These are phyloP conservation scores for Clarias laeviceps DNA, from an alignment of 2,797 vertebrate genomes.

Conservation along the genomic window DNA sequence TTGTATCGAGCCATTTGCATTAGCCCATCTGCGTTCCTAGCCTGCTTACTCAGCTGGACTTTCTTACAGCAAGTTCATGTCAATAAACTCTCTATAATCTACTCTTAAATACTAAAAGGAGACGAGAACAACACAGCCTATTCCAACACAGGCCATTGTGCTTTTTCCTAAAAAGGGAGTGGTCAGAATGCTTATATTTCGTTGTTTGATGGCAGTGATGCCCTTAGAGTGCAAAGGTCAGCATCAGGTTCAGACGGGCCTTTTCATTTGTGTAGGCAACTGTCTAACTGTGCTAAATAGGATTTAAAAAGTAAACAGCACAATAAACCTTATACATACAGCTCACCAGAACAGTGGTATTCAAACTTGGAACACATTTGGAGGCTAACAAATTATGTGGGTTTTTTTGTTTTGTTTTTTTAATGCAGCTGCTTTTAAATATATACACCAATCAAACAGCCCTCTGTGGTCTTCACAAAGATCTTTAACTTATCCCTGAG, in stretches of 20 bases:
- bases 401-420: no score
- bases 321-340: background rate
- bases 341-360: background rate
- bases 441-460: no score
- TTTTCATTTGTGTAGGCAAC: slow-evolving; percentile 34
- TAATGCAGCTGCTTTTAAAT: no score
- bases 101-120: slow-evolving; percentile 40
- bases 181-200: background rate
- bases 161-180: background rate
- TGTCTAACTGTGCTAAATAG: background rate
- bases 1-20: slow-evolving; percentile 30
- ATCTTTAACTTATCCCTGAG: no score
- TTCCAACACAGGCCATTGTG: background rate
- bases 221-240: slow-evolving; percentile 35
- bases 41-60: slow-evolving; percentile 49
- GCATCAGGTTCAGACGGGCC: slow-evolving; percentile 36
- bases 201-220: slow-evolving; percentile 6
- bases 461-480: no score
- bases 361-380: background rate
- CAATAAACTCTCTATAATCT: slow-evolving; percentile 47
- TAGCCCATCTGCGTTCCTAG: background rate
- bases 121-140: slow-evolving; percentile 3
- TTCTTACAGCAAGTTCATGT: slow-evolving; percentile 39
- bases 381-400: background rate
- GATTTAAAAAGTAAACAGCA: background rate